phyloP scores from a whole-genome alignment of 1,140 invertebrate genomes.

The Leptinotarsa undecemlineata region DNA sequence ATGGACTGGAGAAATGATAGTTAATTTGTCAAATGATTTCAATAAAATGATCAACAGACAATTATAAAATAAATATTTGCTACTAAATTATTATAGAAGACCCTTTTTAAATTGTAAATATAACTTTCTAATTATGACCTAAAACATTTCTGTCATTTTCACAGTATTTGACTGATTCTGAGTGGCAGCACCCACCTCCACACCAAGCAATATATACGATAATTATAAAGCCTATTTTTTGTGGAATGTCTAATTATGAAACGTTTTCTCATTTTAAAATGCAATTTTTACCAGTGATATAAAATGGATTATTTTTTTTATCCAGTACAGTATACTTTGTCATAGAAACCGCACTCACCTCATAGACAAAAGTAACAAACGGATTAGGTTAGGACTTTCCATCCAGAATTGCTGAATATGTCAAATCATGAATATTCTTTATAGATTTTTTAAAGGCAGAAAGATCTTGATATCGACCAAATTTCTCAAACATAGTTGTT shows the following conservation, averaged over 20 bases:
- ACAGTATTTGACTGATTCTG: constrained; percentile 27
- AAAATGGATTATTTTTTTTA: constrained; percentile 34
- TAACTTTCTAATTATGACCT: background rate
- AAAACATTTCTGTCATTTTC: background rate
- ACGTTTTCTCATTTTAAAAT: constrained; percentile 21
- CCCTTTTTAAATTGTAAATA: constrained; percentile 12
- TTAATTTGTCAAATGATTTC: no score
- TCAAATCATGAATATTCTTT: no score
- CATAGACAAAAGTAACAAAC: constrained; percentile 27
- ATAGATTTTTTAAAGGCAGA: no score
- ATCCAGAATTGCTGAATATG: constrained; percentile 5
- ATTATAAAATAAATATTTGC: no score
- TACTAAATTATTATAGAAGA: background rate
- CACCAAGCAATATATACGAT: constrained; percentile 20
- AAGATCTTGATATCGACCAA: background rate
- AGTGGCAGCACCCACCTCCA: constrained; percentile 33
- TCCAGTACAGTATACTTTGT: constrained; percentile 30
- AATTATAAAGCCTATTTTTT: constrained; percentile 31
- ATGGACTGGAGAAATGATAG: no score
- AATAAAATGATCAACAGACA: no score
- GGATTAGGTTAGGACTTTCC: constrained; percentile 15
- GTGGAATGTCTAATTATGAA: background rate
- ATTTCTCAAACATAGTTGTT: no score
- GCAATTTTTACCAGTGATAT: constrained; percentile 36
- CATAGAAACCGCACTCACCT: constrained; percentile 45